phyloP scores from a whole-genome alignment of 1,140 invertebrate species.

The Tetragonula clypearis region DNA sequence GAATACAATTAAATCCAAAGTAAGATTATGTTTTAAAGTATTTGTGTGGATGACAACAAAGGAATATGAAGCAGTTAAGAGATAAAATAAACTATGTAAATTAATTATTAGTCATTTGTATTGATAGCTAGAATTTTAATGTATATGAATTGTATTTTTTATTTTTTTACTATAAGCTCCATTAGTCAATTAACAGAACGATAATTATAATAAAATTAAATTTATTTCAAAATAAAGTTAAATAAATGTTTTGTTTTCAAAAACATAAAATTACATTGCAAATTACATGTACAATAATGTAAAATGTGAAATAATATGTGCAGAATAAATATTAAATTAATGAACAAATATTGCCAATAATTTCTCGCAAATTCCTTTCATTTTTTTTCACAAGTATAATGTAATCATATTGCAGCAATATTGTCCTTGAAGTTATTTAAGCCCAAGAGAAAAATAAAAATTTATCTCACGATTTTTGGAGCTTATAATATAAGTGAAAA shows the following conservation, averaged over 20 bases:
- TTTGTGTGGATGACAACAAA: not conserved
- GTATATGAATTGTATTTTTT: not conserved
- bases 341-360: not conserved
- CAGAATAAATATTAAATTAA: not conserved
- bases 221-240: not conserved
- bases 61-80: not conserved
- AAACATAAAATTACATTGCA: not conserved
- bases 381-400: not conserved
- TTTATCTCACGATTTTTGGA: not conserved
- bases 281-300: too few species aligned
- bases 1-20: not conserved
- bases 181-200: not conserved
- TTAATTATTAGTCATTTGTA: not conserved
- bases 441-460: not conserved
- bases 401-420: not conserved
- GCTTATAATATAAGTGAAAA: not conserved
- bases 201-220: not conserved
- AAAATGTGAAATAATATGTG: not conserved
- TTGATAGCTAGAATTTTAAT: not conserved
- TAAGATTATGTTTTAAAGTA: not conserved
- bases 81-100: not conserved
- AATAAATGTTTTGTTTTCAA: not conserved
- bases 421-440: slow-evolving; percentile 6
- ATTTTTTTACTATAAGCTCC: not conserved
- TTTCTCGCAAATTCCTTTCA: slow-evolving; percentile 14